Base-by-base conservation (phyloP, 2,888 invertebrate genomes). In the Hypomecis atomaria region DNA sequence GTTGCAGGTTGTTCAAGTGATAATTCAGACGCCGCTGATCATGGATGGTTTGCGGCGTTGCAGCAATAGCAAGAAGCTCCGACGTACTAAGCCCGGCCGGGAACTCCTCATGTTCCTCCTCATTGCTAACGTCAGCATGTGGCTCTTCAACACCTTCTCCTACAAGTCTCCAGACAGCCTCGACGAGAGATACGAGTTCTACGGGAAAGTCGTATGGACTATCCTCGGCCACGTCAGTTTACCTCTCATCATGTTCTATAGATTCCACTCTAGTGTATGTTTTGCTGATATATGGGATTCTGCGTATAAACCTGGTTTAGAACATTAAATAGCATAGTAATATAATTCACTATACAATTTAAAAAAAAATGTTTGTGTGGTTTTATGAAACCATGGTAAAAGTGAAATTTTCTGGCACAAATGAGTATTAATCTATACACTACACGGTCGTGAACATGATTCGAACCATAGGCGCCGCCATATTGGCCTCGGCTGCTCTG, bases 251-350 rank as follows among this genome's bases (percentile, higher is more conserved):
- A 95, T 96, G 94, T 96, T 96, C 86, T 96, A 96, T 78, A 90
- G 96, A 65, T 96, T 96, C 81, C 96, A 96, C 78, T 95, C 96
- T 0, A 95, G 96, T n/a, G 96, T 96, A 0, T 96, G 96, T 77
- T 93, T 96, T 50, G 95, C 95, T 9, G 96, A 96, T 82, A 96
- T 96, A 73, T 96, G 96, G 96, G 95, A 95, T 77, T 94, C 95
- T 36, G 96, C 96, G 0, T 96, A 96, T 74, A 94, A 95, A 76
- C 94, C 94, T 1, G 94, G 94, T 0, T 78, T 81, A 6, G 89
- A 88, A 65, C 92, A 92, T 81, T 92, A 73, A 54, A 6, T 13
- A 38, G 13, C 13, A 13, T 36, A 34, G 9, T 40, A 47, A 10
- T 8, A 33, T 5, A 33, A 33, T 13, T 13, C 5, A 4, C 6